Conservation (phyloP, 2,888 invertebrate species). For the Cerastis leucographa region DNA sequence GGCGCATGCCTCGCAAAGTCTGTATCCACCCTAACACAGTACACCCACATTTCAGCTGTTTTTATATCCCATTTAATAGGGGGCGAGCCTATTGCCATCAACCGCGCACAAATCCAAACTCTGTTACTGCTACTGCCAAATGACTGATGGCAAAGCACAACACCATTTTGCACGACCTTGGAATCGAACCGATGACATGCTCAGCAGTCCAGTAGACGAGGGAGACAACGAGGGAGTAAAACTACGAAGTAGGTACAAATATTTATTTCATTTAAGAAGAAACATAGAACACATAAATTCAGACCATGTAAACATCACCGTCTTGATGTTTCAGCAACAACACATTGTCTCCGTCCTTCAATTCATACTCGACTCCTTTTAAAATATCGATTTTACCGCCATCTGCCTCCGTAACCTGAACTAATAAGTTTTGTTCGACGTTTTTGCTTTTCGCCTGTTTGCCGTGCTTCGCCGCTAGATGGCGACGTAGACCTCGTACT, state of each 20-base stretch:
- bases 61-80: too few relatives aligned
- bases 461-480: slow-evolving; percentile 79
- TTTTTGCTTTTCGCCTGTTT: slow-evolving; percentile 59
- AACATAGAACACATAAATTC: slow-evolving; percentile 11
- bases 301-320: slow-evolving; percentile 67
- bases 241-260: neutral
- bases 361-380: slow-evolving; percentile 62
- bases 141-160: too few relatives aligned
- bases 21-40: too few relatives aligned
- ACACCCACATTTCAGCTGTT: too few relatives aligned
- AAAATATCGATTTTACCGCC: slow-evolving; percentile 46
- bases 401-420: slow-evolving; percentile 51
- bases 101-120: too few relatives aligned
- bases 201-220: too few relatives aligned
- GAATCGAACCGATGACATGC: too few relatives aligned
- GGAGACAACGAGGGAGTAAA: neutral
- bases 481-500: slow-evolving; percentile 78
- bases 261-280: neutral
- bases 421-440: slow-evolving; percentile 49
- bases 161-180: too few relatives aligned
- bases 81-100: too few relatives aligned
- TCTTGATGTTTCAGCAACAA: slow-evolving; percentile 63
- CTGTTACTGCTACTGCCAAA: too few relatives aligned
- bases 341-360: slow-evolving; percentile 65
- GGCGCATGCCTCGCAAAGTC: too few relatives aligned